Evolutionary conservation across 2,797 vertebrate genomes (phyloP), one percentile per base, ranked within the genome.

Genomic region (Anableps anableps): DNA sequence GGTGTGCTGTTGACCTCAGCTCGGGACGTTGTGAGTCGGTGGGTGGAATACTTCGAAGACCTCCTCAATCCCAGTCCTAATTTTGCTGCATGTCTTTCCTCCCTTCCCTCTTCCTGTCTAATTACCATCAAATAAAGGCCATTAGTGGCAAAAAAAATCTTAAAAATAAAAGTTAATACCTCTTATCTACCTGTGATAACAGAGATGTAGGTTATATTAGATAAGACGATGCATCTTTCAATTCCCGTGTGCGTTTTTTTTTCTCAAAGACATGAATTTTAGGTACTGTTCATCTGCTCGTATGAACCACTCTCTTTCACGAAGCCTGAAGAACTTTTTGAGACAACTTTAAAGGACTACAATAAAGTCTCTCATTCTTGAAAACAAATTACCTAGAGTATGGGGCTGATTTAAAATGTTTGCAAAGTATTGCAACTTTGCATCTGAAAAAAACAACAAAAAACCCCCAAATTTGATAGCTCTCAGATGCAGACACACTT

Each of bases 401-500:
- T 29, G n/a, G 11, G n/a, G 26, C 41, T 45, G n/a, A 45, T 45
- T 70, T 70, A 6, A 70, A 70, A 70, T 13, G 36, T 70, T 71
- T 71, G 26, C 26, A 45, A 5, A 6, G 5, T 17, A 45, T 29
- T 17, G 41, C 16, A 71, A 29, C 13, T 45, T 71, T 5, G 68
- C 26, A 71, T 47, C 11, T 41, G 2, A 47, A 29, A 4, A 29
- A 29, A 9, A 47, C 19, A 41, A 23, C 11, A 38, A 68, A 26
- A 71, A 41, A 66, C 23, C 11, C 1, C 16, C 41, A 16, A n/a
- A 71, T 45, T 43, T 23, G 36, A 70, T 14, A 5, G 23, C 68
- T 16, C 41, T 45, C 26, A 71, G 14, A 71, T 17, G 68, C 68
- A 71, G 73, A 81, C 58, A 72, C 74, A 79, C 78, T 62, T 10